Conservation (phyloP, 1,140 invertebrate genomes). For the Mylabris phalerata region DNA sequence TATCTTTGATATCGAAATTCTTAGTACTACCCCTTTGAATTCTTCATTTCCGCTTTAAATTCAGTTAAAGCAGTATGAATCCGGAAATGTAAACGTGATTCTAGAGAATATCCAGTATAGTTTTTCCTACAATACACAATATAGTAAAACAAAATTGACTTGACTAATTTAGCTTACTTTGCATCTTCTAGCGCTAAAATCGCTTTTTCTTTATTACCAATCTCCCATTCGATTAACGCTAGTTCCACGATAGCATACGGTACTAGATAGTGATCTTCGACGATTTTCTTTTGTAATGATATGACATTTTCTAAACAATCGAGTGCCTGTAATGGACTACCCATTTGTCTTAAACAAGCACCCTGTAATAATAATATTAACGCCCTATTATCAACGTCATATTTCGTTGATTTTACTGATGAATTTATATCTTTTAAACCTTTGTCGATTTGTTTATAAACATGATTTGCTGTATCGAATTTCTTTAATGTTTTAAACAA, state of each 20-base stretch:
- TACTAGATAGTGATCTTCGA: conserved; percentile 76
- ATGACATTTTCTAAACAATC: conserved; percentile 66
- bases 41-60: conserved; percentile 37
- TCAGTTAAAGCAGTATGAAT: conserved; percentile 73
- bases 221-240: conserved; percentile 65
- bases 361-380: conserved; percentile 76
- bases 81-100: conserved; percentile 86
- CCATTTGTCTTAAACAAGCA: conserved; percentile 70
- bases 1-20: neutral
- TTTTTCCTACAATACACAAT: conserved; percentile 61
- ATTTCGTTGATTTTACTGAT: conserved; percentile 46
- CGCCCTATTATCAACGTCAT: conserved; percentile 70
- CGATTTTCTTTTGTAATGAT: conserved; percentile 67
- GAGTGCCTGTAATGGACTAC: conserved; percentile 64
- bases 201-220: conserved; percentile 61
- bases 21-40: conserved; percentile 2
- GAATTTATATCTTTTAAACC: conserved; percentile 44
- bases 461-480: conserved; percentile 56
- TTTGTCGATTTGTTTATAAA: conserved; percentile 67
- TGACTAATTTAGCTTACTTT: conserved; percentile 52
- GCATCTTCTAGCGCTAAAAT: conserved; percentile 71
- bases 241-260: conserved; percentile 85
- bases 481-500: conserved; percentile 79
- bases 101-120: conserved; percentile 82
- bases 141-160: neutral